Percentiles rank a stretch among this genome's conserved stretches.
phyloP scores from a whole-genome alignment of 2,113 vertebrate genomes.

The Elephantulus edwardii region DNA sequence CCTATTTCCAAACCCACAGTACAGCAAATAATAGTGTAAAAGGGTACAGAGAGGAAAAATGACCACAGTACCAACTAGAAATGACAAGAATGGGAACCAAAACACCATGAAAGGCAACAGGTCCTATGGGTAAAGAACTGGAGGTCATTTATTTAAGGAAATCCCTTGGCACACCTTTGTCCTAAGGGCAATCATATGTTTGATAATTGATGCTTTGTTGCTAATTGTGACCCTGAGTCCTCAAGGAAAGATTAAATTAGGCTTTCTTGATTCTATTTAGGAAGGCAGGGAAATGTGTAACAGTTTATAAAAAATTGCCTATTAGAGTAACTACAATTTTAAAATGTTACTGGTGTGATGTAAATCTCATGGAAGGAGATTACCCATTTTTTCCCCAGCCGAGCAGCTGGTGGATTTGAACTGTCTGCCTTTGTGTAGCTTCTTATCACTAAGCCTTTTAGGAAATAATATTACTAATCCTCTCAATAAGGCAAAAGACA shows the following conservation, averaged over 20 bases:
- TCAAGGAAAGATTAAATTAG: constrained; percentile 30
- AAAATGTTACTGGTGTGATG: not conserved
- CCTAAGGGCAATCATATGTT: not conserved
- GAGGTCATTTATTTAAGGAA: not conserved
- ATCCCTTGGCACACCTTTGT: not conserved
- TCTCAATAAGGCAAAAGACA: not conserved
- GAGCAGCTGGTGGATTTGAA: too few relatives aligned
- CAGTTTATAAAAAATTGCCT: constrained; percentile 1
- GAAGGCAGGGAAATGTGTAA: not conserved
- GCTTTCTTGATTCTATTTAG: not conserved
- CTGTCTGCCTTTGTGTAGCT: too few relatives aligned
- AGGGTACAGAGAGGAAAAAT: not conserved
- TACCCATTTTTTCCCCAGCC: too few relatives aligned
- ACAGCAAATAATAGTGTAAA: not conserved
- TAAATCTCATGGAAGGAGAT: too few relatives aligned
- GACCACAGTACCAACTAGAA: not conserved
- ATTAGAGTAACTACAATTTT: not conserved
- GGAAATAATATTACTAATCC: not conserved
- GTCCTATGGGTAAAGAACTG: accelerated
- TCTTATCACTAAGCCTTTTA: too few relatives aligned
- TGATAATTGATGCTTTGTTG: constrained; percentile 16
- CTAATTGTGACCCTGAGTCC: constrained; percentile 46
- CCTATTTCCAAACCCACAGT: not conserved
- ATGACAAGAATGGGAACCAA: not conserved
- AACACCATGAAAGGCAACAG: not conserved